A percentile compares a stretch with the other conserved stretches of the same genome.
Conservation (phyloP, 30 jellyfish, hydroid and myxozoan genomes). For the Hydractinia echinata region DNA sequence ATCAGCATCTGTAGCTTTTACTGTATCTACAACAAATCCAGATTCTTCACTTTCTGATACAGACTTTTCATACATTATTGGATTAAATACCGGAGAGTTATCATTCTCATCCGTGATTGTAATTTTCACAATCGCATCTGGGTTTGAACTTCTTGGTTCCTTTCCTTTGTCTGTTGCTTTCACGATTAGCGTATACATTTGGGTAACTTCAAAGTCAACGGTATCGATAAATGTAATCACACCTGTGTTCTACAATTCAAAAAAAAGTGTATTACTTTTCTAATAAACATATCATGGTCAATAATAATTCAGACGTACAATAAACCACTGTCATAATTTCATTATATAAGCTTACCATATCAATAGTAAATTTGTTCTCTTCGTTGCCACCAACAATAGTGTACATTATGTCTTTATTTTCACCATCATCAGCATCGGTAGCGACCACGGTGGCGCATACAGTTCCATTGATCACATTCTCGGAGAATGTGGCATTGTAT, state of each 20-base stretch:
- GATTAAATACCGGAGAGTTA: background rate
- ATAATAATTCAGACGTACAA: background rate
- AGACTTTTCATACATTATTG: constrained; percentile 3
- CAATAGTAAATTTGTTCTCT: background rate
- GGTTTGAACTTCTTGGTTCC: background rate
- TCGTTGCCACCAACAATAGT: background rate
- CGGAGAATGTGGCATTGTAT: constrained; percentile 14
- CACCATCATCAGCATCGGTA: constrained; percentile 41
- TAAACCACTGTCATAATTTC: background rate
- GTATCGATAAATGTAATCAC: background rate
- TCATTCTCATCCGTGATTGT: background rate
- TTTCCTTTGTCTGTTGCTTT: constrained; percentile 10
- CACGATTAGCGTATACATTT: background rate
- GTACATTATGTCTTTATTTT: constrained; percentile 27
- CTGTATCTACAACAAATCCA: constrained; percentile 4
- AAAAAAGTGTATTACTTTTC: background rate
- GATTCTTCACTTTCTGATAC: background rate
- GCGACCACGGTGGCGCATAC: constrained; percentile 14
- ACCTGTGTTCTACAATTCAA: background rate
- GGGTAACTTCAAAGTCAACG: background rate
- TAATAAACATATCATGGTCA: too few relatives aligned
- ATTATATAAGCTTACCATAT: constrained; percentile 3
- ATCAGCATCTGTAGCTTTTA: background rate
- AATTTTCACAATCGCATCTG: background rate
- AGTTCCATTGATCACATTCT: constrained; percentile 24